Conservation (phyloP, 2,797 vertebrate genomes). For the Microchirus variegatus region DNA sequence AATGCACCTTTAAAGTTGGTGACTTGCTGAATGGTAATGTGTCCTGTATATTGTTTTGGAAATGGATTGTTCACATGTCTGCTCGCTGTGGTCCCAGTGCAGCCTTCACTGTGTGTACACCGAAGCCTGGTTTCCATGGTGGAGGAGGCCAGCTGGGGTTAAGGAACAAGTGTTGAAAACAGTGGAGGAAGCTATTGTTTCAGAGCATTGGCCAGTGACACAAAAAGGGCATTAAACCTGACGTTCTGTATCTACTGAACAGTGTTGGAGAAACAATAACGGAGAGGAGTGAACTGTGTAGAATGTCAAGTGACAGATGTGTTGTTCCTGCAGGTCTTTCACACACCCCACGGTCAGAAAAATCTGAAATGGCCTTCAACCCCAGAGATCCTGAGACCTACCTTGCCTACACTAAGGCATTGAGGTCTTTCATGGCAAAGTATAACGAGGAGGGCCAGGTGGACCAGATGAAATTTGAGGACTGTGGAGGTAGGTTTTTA, state of each 20-base stretch:
- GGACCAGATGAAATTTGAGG: constrained; percentile 83
- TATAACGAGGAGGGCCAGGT: constrained; percentile 76
- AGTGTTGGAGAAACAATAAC: too few relatives aligned
- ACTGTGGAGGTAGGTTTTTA: constrained; percentile 84
- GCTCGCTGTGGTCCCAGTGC: background rate
- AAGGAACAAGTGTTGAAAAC: background rate
- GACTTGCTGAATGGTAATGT: background rate
- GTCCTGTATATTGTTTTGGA: constrained; percentile 6
- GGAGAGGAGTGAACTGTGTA: too few relatives aligned
- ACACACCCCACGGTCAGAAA: constrained; percentile 86
- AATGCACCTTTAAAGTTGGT: too few relatives aligned
- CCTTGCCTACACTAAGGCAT: constrained; percentile 73
- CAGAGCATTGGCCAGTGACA: background rate
- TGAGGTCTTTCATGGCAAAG: constrained; percentile 80
- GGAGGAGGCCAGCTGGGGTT: constrained; percentile 9
- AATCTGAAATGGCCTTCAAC: constrained; percentile 86
- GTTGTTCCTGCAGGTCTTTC: constrained; percentile 82
- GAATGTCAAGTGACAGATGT: background rate
- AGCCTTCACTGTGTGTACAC: constrained; percentile 22
- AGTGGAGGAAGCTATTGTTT: background rate
- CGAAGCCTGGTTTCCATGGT: constrained; percentile 23
- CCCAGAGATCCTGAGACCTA: constrained; percentile 71
- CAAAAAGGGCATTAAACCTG: too few relatives aligned
- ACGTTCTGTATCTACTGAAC: too few relatives aligned
- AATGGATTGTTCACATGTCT: background rate